Evolutionary conservation across 2,113 vertebrate genomes (phyloP).

Genomic region (Carettochelys insculpta): DNA sequence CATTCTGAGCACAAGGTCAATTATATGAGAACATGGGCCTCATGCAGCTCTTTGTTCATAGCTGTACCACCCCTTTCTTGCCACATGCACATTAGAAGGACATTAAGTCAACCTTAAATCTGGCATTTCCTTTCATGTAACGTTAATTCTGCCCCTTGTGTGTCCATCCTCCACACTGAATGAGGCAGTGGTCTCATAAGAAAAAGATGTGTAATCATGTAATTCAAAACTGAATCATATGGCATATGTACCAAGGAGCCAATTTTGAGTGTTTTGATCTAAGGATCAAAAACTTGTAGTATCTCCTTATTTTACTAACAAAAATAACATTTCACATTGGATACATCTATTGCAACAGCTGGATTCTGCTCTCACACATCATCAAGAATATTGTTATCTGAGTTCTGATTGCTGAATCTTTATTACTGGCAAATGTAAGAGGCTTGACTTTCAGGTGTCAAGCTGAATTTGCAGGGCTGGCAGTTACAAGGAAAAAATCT

Average conservation of each 20-base stretch:
- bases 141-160: conserved; percentile 29
- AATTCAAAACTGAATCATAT: conserved; percentile 57
- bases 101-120: too few relatives aligned
- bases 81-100: neutral
- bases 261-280: conserved; percentile 33
- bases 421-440: neutral
- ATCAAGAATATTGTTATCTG: neutral
- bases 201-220: conserved; percentile 47
- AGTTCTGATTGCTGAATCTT: conserved; percentile 15
- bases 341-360: neutral
- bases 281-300: neutral
- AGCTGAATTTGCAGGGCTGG: neutral
- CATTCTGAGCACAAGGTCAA: neutral
- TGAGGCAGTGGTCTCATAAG: conserved; percentile 42
- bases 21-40: neutral
- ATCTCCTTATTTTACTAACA: neutral
- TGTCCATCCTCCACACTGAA: neutral
- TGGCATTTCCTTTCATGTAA: conserved; percentile 29
- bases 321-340: neutral
- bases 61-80: neutral
- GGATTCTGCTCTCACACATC: neutral
- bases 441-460: conserved; percentile 31
- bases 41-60: neutral
- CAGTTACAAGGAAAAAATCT: conserved; percentile 20
- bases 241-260: conserved; percentile 58